phyloP scores from a whole-genome alignment of 2,113 vertebrate species.

The Calidris pygmaea region DNA sequence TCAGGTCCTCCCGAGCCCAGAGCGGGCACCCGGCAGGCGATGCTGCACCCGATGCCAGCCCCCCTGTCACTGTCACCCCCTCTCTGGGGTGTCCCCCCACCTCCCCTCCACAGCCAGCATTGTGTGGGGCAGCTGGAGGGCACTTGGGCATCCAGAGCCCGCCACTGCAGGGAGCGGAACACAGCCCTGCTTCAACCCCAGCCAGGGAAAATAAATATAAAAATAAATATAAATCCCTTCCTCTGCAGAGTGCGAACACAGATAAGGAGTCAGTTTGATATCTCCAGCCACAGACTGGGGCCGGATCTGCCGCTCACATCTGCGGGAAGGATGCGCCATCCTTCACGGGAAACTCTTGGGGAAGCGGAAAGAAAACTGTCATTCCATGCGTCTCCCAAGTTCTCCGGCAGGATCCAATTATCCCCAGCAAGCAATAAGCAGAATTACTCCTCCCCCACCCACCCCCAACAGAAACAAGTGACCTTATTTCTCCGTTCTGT shows the following conservation, averaged over 20 bases:
- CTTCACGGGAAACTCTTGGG: neutral
- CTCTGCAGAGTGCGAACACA: accelerated
- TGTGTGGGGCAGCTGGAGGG: neutral
- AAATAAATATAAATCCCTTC: accelerated
- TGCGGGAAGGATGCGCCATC: neutral
- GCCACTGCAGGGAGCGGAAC: accelerated
- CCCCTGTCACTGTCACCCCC: no score
- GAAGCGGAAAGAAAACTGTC: neutral
- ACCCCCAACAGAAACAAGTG: neutral
- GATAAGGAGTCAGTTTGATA: accelerated
- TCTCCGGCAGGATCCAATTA: neutral
- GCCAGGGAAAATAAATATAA: neutral
- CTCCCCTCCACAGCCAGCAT: neutral
- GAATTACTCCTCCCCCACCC: neutral
- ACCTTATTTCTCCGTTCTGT: neutral
- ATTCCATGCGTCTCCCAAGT: neutral
- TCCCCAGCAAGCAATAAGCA: neutral
- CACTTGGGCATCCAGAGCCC: neutral
- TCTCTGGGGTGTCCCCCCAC: no score
- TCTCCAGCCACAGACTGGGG: neutral
- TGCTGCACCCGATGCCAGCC: neutral
- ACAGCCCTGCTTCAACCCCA: neutral
- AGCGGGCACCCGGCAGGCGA: accelerated
- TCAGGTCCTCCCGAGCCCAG: neutral
- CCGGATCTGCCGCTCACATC: neutral